Evolutionary conservation across 2,888 invertebrate genomes (phyloP), one percentile per base, ranked within the genome.

Genomic region (Marronus borbonicus): DNA sequence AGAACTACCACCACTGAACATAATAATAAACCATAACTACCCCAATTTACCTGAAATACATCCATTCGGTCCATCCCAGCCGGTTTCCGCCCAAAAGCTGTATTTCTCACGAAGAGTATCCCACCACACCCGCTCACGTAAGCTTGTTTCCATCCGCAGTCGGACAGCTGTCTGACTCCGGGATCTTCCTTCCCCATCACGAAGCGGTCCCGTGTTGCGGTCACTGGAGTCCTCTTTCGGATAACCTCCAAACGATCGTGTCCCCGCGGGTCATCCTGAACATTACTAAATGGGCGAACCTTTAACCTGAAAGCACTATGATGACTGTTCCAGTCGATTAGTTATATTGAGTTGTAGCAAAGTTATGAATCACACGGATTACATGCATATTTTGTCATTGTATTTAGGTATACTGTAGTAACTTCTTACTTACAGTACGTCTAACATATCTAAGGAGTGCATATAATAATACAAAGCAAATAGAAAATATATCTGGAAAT

Each of bases 161-260:
- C 24, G 39, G 76, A 78, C 78, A 78, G 68, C 78, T 78, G 78
- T 76, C 76, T 68, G 76, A 39, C 76, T 76, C 76, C 78, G 76
- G 52, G 49, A 50, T 74, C 20, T 60, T 74, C 72, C 72, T 24
- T 44, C 60, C 60, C 66, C 49, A 66, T 78, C 78, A 78, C 68
- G 74, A 50, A 74, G 36, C 75, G 55, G 39, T 74, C 20, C 72
- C 3, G 62, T 74, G 60, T 74, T 60, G 72, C 60, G 60, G 72
- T 74, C 72, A 60, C 20, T 20, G 24, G 60, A 44, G 72, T 74
- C 49, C 72, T 60, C 60, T 74, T 60, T 74, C 60, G 49, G 58
- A 58, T 60, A 60, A 60, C 60, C 72, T 74, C 72, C 24, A 31
- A 60, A 39, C 58, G 60, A 60, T 75, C 68, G 49, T 28, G 60